Conservation (phyloP, 2,797 vertebrate species). For the Scarus forsteni region DNA sequence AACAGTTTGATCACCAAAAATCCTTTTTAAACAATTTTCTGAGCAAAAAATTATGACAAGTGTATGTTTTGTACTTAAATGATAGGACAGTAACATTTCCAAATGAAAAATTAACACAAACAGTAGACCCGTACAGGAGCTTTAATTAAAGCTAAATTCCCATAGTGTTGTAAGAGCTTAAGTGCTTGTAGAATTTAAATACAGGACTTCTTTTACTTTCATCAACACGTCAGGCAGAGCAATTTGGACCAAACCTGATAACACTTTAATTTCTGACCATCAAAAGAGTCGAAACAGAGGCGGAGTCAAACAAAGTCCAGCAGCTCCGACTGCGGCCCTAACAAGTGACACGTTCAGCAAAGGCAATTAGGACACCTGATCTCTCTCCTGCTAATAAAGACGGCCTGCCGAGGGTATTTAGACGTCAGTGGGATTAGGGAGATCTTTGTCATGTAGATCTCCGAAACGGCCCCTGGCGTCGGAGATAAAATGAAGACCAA, state of each 20-base stretch:
- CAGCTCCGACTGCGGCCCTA: slow-evolving; percentile 35
- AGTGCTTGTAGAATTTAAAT: too few species aligned
- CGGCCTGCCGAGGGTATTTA: slow-evolving; percentile 64
- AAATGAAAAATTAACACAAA: too few species aligned
- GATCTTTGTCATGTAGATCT: slow-evolving; percentile 80
- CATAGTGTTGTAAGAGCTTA: too few species aligned
- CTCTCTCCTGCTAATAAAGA: slow-evolving; percentile 66
- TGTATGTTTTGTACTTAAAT: too few species aligned
- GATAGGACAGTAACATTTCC: too few species aligned
- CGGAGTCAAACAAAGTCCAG: slow-evolving; percentile 9
- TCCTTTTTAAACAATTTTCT: too few species aligned
- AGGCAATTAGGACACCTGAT: slow-evolving; percentile 77
- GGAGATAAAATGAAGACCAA: slow-evolving; percentile 73
- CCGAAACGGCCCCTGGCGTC: slow-evolving; percentile 64
- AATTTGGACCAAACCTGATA: background rate
- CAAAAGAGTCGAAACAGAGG: slow-evolving; percentile 11
- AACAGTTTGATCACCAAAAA: too few species aligned
- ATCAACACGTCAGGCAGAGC: background rate
- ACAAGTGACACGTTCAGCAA: slow-evolving; percentile 60
- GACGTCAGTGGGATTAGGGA: slow-evolving; percentile 75
- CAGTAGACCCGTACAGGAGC: too few species aligned
- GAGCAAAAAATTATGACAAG: too few species aligned
- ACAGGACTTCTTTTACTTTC: background rate
- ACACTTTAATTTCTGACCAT: slow-evolving; percentile 2
- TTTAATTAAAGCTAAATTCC: too few species aligned